These are phyloP conservation scores for Bufo gargarizans DNA, from an alignment of 2,113 vertebrate species.

Conservation along the genomic window DNA sequence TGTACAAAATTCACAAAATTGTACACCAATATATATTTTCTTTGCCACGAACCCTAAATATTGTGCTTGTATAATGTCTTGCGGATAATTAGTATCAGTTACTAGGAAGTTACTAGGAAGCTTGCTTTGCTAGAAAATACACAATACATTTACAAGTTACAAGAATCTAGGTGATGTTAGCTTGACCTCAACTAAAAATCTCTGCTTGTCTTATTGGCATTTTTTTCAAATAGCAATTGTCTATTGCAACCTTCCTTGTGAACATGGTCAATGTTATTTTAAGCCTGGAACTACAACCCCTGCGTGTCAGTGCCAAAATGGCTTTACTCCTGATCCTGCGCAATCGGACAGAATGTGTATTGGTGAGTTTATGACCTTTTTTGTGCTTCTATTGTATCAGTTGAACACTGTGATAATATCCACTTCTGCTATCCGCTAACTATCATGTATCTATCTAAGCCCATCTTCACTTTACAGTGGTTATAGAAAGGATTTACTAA, in stretches of 20 bases:
- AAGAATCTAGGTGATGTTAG: no score
- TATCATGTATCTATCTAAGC: no score
- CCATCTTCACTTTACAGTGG: no score
- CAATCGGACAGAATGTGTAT: constrained; percentile 16
- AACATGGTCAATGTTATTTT: constrained; percentile 27
- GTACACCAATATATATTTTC: not conserved
- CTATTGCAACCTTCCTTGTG: constrained; percentile 16
- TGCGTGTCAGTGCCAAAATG: not conserved
- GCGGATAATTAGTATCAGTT: no score
- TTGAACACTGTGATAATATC: not conserved
- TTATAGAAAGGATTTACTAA: no score
- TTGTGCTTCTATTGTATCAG: not conserved
- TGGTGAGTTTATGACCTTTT: constrained; percentile 3
- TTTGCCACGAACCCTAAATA: not conserved
- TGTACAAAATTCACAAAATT: not conserved
- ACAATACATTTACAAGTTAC: no score
- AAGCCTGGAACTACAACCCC: constrained; percentile 19
- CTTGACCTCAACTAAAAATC: not conserved
- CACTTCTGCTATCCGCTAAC: not conserved
- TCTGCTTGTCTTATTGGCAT: not conserved
- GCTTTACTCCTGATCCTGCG: not conserved
- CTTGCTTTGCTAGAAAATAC: no score
- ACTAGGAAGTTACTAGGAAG: no score
- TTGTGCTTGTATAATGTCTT: no score
- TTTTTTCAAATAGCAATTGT: not conserved